Evolutionary conservation across 2,888 invertebrate species (phyloP), one percentile per base, ranked within the genome.

Genomic region (Xylota sylvarum): DNA sequence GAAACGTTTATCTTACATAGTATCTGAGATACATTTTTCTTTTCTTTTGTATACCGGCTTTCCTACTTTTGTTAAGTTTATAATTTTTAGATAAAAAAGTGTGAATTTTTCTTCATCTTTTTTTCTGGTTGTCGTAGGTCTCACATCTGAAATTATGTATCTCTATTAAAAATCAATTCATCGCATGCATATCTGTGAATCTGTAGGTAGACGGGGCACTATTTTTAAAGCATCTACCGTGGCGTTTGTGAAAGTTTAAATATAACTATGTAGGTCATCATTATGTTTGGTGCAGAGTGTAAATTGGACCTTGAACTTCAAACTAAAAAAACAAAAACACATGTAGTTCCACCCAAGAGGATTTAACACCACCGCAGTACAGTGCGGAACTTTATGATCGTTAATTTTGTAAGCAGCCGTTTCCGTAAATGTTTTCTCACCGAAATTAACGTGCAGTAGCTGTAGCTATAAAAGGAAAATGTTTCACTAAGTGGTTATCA

Each of bases 1-100:
- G 50, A 50, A 50, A 50, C 72, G 72, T 73, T 73, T 60, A 72
- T 72, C 72, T 50, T 32, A 12, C 5, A 23, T 7, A 40, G 69
- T 55, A 58, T 58, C 70, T 60, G 7, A 50, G 60, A 50, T 60
- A 72, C 4, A 58, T 4, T 70, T 56, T 58, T 27, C 9, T 32
- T 37, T 10, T 52, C 14, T 17, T 0, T 19, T 19, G 10, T 48
- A 4, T 6, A 5, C 5, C 5, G n/a, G 27, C 30, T 27, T 5
- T 52, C 12, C 4, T 17, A 17, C 2, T 50, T 23, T 10, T 27
- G 5, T 27, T 27, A 10, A 9, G 52, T 19, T 52, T 0, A 1
- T 27, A 10, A 5, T 30, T n/a, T 55, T 14, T n/a, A n/a, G 12
- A 55, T 14, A 1, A 6, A 30, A 30, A 55, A 30, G 55, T 55